Conservation (phyloP, 2,797 vertebrate species). For the Holocentrus rufus region DNA sequence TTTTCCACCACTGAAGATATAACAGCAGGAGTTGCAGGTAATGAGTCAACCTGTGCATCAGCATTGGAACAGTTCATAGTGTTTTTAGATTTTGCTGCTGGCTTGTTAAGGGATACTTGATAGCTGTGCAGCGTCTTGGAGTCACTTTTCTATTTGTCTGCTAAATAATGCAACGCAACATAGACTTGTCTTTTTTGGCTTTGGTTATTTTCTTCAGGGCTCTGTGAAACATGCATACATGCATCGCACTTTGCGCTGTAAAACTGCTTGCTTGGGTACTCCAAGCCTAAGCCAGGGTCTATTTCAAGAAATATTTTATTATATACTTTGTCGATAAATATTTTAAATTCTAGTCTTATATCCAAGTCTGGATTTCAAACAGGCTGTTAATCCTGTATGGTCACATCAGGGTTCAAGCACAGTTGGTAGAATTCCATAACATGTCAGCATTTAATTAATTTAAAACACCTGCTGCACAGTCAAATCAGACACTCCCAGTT, state of each 20-base stretch:
- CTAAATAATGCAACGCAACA: constrained; percentile 57
- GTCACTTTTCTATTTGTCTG: constrained; percentile 65
- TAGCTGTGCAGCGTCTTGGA: constrained; percentile 60
- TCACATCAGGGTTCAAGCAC: too few relatives aligned
- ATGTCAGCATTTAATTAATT: constrained; percentile 1
- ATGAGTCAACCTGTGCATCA: constrained; percentile 53
- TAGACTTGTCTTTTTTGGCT: constrained; percentile 19
- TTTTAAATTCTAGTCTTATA: not conserved
- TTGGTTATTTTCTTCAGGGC: constrained; percentile 31
- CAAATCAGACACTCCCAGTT: not conserved
- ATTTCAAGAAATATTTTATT: not conserved
- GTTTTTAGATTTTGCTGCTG: constrained; percentile 55
- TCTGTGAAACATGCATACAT: constrained; percentile 21
- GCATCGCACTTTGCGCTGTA: constrained; percentile 20
- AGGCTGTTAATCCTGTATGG: not conserved
- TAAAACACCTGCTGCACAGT: not conserved
- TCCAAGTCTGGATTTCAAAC: not conserved
- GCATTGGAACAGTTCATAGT: constrained; percentile 44
- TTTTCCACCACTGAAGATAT: constrained; percentile 42
- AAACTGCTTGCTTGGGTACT: constrained; percentile 5
- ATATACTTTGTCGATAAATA: not conserved
- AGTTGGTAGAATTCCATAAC: not conserved
- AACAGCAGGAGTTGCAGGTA: constrained; percentile 50
- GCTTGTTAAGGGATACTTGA: constrained; percentile 65
- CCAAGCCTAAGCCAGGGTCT: not conserved